Evolutionary conservation across 2,888 invertebrate genomes (phyloP), one percentile per base, ranked within the genome.

Genomic region (Operophtera brumata): DNA sequence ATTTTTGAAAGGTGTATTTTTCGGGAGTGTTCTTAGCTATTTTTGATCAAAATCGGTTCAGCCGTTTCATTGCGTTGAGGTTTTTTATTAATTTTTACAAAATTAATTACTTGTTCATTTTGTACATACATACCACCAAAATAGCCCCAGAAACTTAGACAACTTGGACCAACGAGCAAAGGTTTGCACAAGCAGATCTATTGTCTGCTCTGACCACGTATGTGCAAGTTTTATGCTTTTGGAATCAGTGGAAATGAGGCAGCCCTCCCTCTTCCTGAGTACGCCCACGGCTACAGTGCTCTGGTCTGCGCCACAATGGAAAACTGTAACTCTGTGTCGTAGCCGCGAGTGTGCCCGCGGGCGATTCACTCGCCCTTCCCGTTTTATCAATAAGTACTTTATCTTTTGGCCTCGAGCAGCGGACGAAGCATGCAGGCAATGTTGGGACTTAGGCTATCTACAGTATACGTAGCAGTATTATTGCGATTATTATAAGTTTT

Each of bases 351-450:
- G 57, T 30, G 37, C 53, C 72, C 61, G 55, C 54, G 34, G 66
- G 48, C 67, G 56, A 58, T 58, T 59, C 68, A 65, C 65, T 70
- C 75, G 70, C 73, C 74, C 75, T 78, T 71, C 68, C 72, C 69
- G 69, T 71, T 75, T 82, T 80, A 81, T 81, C 82, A 80, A 81
- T 83, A 20, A 20, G 20, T 20, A 78, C 77, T 82, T 82, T 77
- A 79, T 80, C 78, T 74, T 74, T 69, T 55, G 73, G 78, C 72
- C 46, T 58, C 54, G 66, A 77, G 71, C 28, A 30, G 43, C 47
- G 61, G 53, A 59, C 54, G 54, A 55, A 59, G 30, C 49, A 40
- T 4, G 20, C 44, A 44, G 44, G 42, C 46, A 40, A 40, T 41
- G 39, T 44, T 49, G 30, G 32, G 39, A 47, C 49, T 10, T 41